These are phyloP conservation scores for Monochamus alternatus DNA, from an alignment of 2,888 invertebrate genomes.

Conservation along the genomic window DNA sequence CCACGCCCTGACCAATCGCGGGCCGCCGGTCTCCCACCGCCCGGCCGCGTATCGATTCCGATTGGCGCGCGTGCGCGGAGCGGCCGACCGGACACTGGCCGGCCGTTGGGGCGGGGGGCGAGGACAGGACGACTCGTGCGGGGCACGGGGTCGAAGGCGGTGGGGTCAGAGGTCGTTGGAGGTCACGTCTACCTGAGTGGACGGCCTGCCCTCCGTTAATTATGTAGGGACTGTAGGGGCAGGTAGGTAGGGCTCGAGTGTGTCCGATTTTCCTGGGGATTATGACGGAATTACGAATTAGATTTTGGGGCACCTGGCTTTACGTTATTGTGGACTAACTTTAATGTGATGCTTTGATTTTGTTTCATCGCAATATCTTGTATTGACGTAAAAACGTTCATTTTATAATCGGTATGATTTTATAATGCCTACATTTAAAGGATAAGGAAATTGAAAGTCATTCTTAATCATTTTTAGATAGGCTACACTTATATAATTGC, in stretches of 20 bases:
- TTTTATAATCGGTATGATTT: too few relatives aligned
- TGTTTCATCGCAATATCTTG: too few relatives aligned
- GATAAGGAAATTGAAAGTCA: too few relatives aligned
- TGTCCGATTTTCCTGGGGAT: neutral
- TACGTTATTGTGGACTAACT: too few relatives aligned
- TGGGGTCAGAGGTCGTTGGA: slow-evolving; percentile 34
- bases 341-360: too few relatives aligned
- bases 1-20: slow-evolving; percentile 70
- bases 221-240: slow-evolving; percentile 3
- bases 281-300: too few relatives aligned
- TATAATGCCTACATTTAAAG: too few relatives aligned
- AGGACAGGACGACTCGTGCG: slow-evolving; percentile 58
- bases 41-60: slow-evolving; percentile 62
- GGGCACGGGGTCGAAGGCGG: slow-evolving; percentile 34
- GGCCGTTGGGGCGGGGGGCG: slow-evolving; percentile 65
- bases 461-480: too few relatives aligned
- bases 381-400: too few relatives aligned
- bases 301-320: too few relatives aligned
- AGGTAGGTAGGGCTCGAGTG: neutral
- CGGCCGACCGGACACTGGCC: slow-evolving; percentile 67
- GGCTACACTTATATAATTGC: too few relatives aligned
- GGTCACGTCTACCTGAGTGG: slow-evolving; percentile 44
- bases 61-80: slow-evolving; percentile 58
- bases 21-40: slow-evolving; percentile 58
- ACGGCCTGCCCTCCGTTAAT: slow-evolving; percentile 13